These are phyloP conservation scores for Crocuta crocuta DNA, from an alignment of 2,113 vertebrate genomes.

Conservation along the genomic window DNA sequence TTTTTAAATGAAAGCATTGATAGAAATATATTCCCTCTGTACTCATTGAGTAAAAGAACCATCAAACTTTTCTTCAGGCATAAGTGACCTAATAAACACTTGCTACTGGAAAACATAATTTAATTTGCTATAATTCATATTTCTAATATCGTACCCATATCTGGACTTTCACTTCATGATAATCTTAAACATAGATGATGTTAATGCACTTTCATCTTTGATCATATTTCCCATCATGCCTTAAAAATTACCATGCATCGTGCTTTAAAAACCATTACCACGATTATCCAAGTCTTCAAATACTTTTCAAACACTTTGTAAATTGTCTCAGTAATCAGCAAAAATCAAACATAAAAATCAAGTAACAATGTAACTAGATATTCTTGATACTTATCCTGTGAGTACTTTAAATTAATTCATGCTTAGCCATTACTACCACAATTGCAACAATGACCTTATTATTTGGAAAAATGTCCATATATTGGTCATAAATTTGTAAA, in stretches of 20 bases:
- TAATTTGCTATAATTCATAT: not conserved
- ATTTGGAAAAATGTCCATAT: not conserved
- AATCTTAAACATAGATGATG: not conserved
- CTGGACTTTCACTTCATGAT: not conserved
- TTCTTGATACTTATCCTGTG: not conserved
- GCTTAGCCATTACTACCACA: not conserved
- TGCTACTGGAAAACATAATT: not conserved
- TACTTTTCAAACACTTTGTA: not conserved
- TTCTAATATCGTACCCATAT: not conserved
- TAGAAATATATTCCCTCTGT: not conserved
- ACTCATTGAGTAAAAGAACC: not conserved
- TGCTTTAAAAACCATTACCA: not conserved
- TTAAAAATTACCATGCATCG: no score
- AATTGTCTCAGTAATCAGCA: not conserved
- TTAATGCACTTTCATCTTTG: conserved; percentile 26
- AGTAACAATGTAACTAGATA: not conserved
- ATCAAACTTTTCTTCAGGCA: not conserved
- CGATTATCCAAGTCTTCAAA: not conserved
- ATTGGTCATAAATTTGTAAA: not conserved
- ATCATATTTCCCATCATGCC: not conserved
- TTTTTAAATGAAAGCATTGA: not conserved
- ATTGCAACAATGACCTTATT: not conserved
- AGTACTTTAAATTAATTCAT: not conserved
- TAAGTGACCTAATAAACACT: not conserved
- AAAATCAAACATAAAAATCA: conserved; percentile 38